phyloP scores from a whole-genome alignment of 2,888 invertebrate species.

The Eupithecia dodoneata region DNA sequence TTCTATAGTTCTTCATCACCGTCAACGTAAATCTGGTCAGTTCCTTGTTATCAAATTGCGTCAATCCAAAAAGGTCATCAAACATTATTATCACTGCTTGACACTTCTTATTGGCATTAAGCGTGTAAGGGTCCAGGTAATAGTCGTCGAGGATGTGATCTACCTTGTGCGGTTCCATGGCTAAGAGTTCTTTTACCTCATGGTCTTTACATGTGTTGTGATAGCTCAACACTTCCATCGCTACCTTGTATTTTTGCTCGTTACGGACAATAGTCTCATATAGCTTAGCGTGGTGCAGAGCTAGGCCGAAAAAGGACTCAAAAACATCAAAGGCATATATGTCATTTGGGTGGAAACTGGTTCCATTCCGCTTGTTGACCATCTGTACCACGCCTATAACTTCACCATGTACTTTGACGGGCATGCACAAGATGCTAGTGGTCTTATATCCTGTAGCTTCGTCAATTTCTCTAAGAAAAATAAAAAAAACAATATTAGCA shows the following conservation, averaged over 20 bases:
- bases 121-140: slow-evolving; percentile 88
- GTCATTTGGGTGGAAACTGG: slow-evolving; percentile 86
- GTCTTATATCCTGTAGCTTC: slow-evolving; percentile 88
- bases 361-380: slow-evolving; percentile 88
- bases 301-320: slow-evolving; percentile 93
- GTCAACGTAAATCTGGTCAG: slow-evolving; percentile 90
- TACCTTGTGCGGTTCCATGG: slow-evolving; percentile 45
- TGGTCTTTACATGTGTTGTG: slow-evolving; percentile 91
- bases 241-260: slow-evolving; percentile 92
- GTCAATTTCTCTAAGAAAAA: slow-evolving; percentile 82
- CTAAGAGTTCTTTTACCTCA: slow-evolving; percentile 81
- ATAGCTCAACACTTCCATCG: slow-evolving; percentile 92
- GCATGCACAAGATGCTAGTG: slow-evolving; percentile 92
- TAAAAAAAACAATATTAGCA: not conserved
- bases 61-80: slow-evolving; percentile 87
- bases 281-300: slow-evolving; percentile 92
- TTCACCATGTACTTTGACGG: slow-evolving; percentile 90
- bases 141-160: slow-evolving; percentile 81
- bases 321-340: slow-evolving; percentile 93
- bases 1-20: slow-evolving; percentile 92
- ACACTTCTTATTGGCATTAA: slow-evolving; percentile 89
- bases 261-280: slow-evolving; percentile 92
- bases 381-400: slow-evolving; percentile 95
- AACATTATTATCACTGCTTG: slow-evolving; percentile 90
- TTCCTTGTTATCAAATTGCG: slow-evolving; percentile 85